phyloP scores from a whole-genome alignment of 2,113 vertebrate genomes.

The Pteruthius melanotis region DNA sequence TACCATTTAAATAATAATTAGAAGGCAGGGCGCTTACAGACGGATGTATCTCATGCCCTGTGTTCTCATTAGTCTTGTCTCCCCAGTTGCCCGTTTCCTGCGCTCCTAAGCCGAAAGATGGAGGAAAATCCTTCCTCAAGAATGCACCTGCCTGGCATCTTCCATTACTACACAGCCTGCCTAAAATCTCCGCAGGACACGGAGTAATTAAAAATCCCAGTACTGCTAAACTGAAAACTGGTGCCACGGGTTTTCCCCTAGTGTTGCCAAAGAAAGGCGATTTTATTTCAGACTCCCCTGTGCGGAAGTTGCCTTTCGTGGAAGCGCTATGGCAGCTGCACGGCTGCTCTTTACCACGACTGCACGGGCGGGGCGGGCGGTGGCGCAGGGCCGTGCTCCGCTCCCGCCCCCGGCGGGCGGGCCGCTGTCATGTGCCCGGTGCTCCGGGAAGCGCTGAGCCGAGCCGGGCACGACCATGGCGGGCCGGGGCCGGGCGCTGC shows the following conservation, averaged over 20 bases:
- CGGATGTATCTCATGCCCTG: accelerated
- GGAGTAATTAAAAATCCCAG: background rate
- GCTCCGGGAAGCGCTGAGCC: no score
- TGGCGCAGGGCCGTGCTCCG: background rate
- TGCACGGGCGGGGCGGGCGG: background rate
- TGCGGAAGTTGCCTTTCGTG: background rate
- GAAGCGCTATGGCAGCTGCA: accelerated
- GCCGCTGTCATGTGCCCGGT: background rate
- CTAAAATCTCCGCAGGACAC: background rate
- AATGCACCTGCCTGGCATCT: accelerated
- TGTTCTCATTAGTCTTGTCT: background rate
- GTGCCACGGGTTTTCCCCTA: background rate
- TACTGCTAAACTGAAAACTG: background rate
- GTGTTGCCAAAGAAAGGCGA: background rate
- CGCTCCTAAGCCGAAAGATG: background rate
- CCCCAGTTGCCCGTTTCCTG: accelerated
- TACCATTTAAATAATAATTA: background rate
- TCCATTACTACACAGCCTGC: no score
- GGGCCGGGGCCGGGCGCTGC: no score
- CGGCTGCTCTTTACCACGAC: accelerated
- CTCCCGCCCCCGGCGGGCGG: background rate
- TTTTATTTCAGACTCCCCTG: background rate
- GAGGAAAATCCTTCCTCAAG: background rate
- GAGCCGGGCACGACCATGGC: no score
- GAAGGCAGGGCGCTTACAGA: accelerated